Conservation (phyloP, 2,797 vertebrate genomes). For the Petrocephalus schoutedeni region DNA sequence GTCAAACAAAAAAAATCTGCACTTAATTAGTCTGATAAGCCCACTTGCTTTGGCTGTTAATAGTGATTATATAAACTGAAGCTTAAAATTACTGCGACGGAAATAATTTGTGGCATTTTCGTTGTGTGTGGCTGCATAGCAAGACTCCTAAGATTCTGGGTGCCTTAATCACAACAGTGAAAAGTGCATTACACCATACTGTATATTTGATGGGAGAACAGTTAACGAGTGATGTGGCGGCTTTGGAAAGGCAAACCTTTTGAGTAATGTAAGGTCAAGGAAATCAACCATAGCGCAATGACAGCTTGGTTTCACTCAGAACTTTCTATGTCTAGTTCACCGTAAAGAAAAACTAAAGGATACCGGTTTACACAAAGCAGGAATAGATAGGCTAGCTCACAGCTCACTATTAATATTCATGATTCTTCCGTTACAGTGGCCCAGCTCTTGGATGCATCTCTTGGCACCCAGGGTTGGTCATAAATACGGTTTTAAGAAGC, state of each 20-base stretch:
- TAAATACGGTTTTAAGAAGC: background rate
- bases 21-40: slow-evolving; percentile 2
- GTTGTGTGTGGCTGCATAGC: background rate
- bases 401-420: slow-evolving; percentile 11
- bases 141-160: background rate
- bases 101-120: background rate
- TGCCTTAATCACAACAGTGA: background rate
- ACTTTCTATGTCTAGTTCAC: background rate
- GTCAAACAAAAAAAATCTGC: background rate
- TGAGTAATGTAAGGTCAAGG: background rate
- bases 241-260: background rate
- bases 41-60: background rate
- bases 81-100: background rate
- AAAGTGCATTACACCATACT: background rate
- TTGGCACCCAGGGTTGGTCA: background rate
- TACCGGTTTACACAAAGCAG: background rate
- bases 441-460: slow-evolving; percentile 5
- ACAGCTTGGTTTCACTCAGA: background rate
- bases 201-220: background rate
- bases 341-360: background rate
- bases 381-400: background rate
- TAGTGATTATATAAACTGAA: background rate
- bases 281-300: background rate
- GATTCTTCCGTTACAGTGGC: background rate
- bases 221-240: background rate